Evolutionary conservation across 2,113 vertebrate species (phyloP), one percentile per base, ranked within the genome.

Genomic region (Anolis carolinensis): DNA sequence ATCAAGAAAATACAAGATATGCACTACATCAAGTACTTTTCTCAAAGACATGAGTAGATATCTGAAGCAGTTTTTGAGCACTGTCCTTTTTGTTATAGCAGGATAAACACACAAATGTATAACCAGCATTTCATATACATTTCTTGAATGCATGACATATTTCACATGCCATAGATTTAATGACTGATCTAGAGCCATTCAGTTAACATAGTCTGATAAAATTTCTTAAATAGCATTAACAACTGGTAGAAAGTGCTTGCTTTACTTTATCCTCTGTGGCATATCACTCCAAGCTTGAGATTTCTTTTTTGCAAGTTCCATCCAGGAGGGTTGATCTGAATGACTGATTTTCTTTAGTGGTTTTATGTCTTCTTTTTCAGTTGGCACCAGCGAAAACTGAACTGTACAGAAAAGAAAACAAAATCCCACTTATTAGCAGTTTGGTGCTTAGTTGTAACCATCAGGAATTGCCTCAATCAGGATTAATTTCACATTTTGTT

Each of bases 271-370:
- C 76, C 96, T 96, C 79, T 92, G 96, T 0, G 96, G 96, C 96
- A 98, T 99, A 89, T 98, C 98, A 71, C 96, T 99, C 99, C 99
- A 99, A 36, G 99, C 99, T 95, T 99, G 97, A 0, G 99, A 98
- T 92, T 99, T 99, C 92, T 98, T 99, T 93, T 98, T 99, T 74
- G 99, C 99, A 79, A 99, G 95, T 88, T 99, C 99, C 98, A 99
- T 98, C 99, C 99, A 99, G 0, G 95, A 98, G 0, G 98, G 99
- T 91, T 99, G 97, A 32, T 94, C 93, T 0, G 92, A 90, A 9
- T 91, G 88, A 93, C 94, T 93, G 93, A 89, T 92, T 95, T 97
- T 95, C 93, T 94, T 97, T 4, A 94, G 72, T 81, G 90, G 93
- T 88, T 93, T 96, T 85, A 90, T 96, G 81, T 97, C 95, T 62